Percentiles rank a stretch among this genome's conserved stretches.
Evolutionary conservation across 2,797 vertebrate genomes (phyloP).

Genomic region (Anguilla anguilla): DNA sequence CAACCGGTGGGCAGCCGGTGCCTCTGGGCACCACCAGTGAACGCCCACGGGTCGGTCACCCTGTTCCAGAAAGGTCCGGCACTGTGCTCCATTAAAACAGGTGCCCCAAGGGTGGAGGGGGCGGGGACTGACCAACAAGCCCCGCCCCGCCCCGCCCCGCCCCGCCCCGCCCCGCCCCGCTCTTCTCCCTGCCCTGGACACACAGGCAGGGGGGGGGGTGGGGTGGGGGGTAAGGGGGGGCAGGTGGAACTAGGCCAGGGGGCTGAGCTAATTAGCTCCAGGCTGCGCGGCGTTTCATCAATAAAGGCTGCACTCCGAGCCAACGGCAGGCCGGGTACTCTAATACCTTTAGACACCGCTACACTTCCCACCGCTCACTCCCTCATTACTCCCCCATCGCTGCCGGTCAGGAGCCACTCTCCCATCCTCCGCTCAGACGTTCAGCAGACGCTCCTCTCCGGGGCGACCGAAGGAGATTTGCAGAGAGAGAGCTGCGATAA

Average conservation of each 20-base stretch:
- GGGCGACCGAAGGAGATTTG: not conserved
- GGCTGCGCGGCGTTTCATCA: not conserved
- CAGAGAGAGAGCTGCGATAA: not conserved
- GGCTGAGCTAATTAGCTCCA: not conserved
- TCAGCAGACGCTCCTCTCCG: not conserved
- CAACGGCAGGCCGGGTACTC: not conserved
- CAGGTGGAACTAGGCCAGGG: not conserved
- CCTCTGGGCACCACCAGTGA: not conserved
- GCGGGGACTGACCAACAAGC: too few species aligned
- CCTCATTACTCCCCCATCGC: not conserved
- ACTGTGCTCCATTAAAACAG: not conserved
- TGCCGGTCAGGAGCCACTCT: not conserved
- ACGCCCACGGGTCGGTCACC: not conserved
- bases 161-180: not conserved
- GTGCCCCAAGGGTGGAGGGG: not conserved
- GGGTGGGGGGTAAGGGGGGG: too few species aligned
- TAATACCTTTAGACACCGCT: not conserved
- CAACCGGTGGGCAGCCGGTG: not conserved
- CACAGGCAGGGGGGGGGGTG: not conserved
- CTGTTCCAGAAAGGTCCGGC: not conserved
- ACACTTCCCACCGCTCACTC: not conserved
- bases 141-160: not conserved
- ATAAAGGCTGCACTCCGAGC: not conserved
- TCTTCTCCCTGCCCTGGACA: not conserved
- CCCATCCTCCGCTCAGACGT: not conserved